Conservation (phyloP, 2,113 vertebrate species). For the Sinocyclocheilus maitianheensis region DNA sequence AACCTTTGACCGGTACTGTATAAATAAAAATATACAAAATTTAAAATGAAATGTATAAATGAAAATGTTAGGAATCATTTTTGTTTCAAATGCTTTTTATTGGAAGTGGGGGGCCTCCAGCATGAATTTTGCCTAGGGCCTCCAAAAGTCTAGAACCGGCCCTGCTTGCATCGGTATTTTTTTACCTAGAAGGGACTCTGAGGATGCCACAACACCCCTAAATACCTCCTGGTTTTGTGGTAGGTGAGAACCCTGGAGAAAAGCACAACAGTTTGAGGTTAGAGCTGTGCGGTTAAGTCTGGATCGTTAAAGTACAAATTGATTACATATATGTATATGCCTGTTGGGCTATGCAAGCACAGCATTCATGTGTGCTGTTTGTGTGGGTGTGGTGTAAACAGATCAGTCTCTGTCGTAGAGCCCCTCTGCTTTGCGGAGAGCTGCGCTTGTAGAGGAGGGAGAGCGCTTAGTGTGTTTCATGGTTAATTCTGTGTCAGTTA, state of each 20-base stretch:
- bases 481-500: slow-evolving; percentile 99
- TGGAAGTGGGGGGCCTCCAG: too few relatives aligned
- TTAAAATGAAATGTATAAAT: too few relatives aligned
- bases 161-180: neutral
- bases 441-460: slow-evolving; percentile 79
- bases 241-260: slow-evolving; percentile 33
- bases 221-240: slow-evolving; percentile 7
- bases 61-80: too few relatives aligned
- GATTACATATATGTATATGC: slow-evolving; percentile 50
- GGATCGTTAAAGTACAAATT: slow-evolving; percentile 48
- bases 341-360: slow-evolving; percentile 39
- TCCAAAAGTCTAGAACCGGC: too few relatives aligned
- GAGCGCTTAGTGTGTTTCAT: slow-evolving; percentile 92
- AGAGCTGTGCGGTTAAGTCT: slow-evolving; percentile 5
- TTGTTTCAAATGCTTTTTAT: too few relatives aligned
- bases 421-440: slow-evolving; percentile 59
- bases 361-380: slow-evolving; percentile 43
- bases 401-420: slow-evolving; percentile 63
- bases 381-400: slow-evolving; percentile 47
- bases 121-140: too few relatives aligned
- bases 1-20: too few relatives aligned
- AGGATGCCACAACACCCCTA: neutral
- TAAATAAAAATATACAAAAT: too few relatives aligned
- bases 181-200: slow-evolving; percentile 2
- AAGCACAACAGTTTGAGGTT: slow-evolving; percentile 37